Conservation (phyloP, 2,888 invertebrate genomes). For the Capitulum mitella region DNA sequence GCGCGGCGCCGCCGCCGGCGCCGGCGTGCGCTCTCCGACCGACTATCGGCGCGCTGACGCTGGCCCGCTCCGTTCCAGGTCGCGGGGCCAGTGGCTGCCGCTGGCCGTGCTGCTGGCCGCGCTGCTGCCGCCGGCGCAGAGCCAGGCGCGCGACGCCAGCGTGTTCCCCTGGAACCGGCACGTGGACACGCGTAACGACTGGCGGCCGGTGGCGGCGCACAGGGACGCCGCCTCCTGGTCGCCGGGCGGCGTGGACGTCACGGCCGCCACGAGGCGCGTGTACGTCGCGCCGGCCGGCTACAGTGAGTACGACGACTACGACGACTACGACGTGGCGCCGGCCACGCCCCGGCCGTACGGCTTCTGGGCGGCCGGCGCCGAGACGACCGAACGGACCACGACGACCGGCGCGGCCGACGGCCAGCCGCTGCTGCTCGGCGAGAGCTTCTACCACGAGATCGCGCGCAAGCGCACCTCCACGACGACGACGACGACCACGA, state of each 20-base stretch:
- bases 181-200: background rate
- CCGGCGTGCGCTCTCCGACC: background rate
- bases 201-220: conserved; percentile 6
- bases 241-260: background rate
- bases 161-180: conserved; percentile 19
- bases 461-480: background rate
- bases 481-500: background rate
- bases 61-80: background rate
- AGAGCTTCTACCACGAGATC: conserved; percentile 24
- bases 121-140: background rate
- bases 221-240: conserved; percentile 1
- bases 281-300: background rate
- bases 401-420: background rate
- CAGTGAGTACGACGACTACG: conserved; percentile 4
- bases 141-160: conserved; percentile 9
- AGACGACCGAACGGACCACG: background rate
- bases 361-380: background rate
- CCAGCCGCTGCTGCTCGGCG: conserved; percentile 27
- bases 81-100: background rate
- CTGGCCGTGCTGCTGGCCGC: background rate
- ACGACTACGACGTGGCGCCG: background rate
- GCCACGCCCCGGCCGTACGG: background rate
- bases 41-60: background rate
- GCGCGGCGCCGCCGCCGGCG: background rate
- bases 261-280: background rate